phyloP scores from a whole-genome alignment of 2,113 vertebrate genomes.

The Scortum barcoo region DNA sequence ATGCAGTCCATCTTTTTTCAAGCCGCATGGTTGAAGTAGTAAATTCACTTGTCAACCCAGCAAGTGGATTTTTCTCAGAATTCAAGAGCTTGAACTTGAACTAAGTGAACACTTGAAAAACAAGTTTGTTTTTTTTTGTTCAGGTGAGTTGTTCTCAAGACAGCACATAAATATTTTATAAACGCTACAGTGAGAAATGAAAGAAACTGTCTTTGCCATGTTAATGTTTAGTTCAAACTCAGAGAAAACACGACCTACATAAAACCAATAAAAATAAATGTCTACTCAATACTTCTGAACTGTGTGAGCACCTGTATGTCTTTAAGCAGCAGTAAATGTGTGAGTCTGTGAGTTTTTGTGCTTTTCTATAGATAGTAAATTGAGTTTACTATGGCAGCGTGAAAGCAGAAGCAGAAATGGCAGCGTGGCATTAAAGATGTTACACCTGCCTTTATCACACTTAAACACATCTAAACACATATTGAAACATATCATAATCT shows the following conservation, averaged over 20 bases:
- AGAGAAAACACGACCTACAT: background rate
- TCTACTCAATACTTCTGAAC: background rate
- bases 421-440: background rate
- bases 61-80: slow-evolving; percentile 11
- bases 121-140: background rate
- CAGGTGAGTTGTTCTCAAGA: background rate
- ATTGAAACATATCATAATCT: too few species aligned
- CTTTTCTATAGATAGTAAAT: too few species aligned
- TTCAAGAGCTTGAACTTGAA: background rate
- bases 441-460: background rate
- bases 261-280: background rate
- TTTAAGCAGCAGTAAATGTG: background rate
- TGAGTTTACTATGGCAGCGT: too few species aligned
- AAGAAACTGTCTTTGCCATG: background rate
- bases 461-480: too few species aligned
- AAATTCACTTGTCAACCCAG: slow-evolving; percentile 43
- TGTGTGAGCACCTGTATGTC: background rate
- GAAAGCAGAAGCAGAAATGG: too few species aligned
- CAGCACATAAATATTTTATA: background rate
- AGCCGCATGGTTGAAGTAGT: slow-evolving; percentile 17
- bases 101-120: background rate
- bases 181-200: background rate
- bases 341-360: background rate
- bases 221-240: background rate
- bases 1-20: background rate